phyloP scores from a whole-genome alignment of 2,888 invertebrate species.

The Ichneumoninae sp. region DNA sequence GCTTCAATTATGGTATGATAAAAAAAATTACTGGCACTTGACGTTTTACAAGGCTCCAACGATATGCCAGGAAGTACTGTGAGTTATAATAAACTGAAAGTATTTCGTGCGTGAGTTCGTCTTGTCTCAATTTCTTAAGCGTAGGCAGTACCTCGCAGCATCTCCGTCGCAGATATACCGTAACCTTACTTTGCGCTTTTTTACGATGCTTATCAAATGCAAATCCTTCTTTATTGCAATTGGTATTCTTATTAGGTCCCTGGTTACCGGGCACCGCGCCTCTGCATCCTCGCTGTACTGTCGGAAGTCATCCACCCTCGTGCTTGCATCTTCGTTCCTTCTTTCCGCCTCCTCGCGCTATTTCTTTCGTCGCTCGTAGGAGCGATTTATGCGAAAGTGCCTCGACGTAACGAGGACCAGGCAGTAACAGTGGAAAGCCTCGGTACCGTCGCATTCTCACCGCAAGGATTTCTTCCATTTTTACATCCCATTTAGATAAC shows the following conservation, averaged over 20 bases:
- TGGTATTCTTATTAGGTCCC: constrained; percentile 73
- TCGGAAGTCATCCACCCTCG: constrained; percentile 55
- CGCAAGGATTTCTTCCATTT: constrained; percentile 35
- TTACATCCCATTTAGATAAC: constrained; percentile 63
- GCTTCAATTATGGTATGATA: background rate
- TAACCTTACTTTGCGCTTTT: constrained; percentile 79
- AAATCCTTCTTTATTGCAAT: constrained; percentile 83
- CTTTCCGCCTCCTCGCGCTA: constrained; percentile 14
- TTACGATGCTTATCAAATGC: constrained; percentile 82
- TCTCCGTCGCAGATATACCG: constrained; percentile 59
- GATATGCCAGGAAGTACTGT: background rate
- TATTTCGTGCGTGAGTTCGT: constrained; percentile 50
- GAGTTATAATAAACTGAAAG: constrained; percentile 55
- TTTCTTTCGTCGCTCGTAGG: constrained; percentile 71
- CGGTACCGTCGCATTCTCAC: constrained; percentile 52
- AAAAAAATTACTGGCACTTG: background rate
- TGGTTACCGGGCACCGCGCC: constrained; percentile 47
- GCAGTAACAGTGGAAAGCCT: constrained; percentile 38
- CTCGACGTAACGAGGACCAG: constrained; percentile 67
- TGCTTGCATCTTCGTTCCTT: constrained; percentile 45
- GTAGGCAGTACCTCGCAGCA: constrained; percentile 57
- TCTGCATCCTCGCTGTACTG: constrained; percentile 18
- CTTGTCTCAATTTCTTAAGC: constrained; percentile 45
- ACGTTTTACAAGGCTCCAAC: constrained; percentile 8
- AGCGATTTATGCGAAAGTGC: constrained; percentile 77